A percentile compares a stretch with the other conserved stretches of the same genome.
Conservation (phyloP, 2,113 vertebrate genomes). For the Erythrocercus mccallii region DNA sequence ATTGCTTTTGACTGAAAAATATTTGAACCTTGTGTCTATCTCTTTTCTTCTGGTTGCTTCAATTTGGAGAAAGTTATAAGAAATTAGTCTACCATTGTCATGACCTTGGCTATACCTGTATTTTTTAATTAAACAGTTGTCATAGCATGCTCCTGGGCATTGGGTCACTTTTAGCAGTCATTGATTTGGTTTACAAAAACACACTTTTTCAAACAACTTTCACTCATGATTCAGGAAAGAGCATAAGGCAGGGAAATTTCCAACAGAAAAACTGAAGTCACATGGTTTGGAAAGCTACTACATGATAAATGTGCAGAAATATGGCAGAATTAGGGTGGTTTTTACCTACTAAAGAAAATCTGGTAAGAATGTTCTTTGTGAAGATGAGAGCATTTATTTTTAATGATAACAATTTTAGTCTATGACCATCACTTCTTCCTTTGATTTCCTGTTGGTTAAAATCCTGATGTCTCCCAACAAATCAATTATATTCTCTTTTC, state of each 20-base stretch:
- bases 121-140: background rate
- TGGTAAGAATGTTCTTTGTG: background rate
- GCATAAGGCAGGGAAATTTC: background rate
- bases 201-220: background rate
- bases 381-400: background rate
- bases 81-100: background rate
- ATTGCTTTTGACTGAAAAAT: background rate
- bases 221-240: background rate
- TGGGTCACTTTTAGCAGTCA: background rate
- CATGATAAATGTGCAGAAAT: background rate
- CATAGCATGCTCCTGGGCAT: background rate
- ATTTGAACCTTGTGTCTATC: background rate
- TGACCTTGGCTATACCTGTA: background rate
- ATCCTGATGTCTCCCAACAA: background rate
- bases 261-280: background rate
- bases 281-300: background rate
- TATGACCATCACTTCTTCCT: background rate
- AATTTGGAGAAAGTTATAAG: background rate
- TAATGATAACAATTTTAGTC: background rate
- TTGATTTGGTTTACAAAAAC: fast-evolving
- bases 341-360: background rate
- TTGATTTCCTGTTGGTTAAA: background rate
- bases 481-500: background rate
- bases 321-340: background rate
- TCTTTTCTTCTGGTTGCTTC: background rate